Percentiles rank a stretch among this genome's conserved stretches.
Conservation (phyloP, 2,113 vertebrate genomes). For the Parus major region DNA sequence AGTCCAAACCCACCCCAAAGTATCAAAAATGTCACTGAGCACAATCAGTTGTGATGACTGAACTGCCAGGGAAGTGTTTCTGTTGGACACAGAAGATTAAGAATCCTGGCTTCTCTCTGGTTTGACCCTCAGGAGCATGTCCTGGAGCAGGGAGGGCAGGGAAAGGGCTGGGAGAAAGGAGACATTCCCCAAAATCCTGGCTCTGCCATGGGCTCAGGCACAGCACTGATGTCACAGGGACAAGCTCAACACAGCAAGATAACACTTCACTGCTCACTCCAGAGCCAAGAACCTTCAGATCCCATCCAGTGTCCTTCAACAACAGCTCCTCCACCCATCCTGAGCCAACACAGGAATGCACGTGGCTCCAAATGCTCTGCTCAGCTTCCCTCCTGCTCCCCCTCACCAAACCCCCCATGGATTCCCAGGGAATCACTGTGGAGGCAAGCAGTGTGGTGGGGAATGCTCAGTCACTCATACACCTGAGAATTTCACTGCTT, state of each 20-base stretch:
- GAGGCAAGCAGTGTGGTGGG: background rate
- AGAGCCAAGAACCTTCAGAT: background rate
- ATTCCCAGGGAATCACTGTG: background rate
- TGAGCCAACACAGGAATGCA: fast-evolving
- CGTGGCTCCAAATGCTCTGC: background rate
- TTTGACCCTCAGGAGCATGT: background rate
- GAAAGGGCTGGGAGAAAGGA: background rate
- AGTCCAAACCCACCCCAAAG: background rate
- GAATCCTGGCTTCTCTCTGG: fast-evolving
- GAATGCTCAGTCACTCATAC: background rate
- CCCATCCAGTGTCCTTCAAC: background rate
- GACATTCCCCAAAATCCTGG: background rate
- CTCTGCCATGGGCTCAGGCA: background rate
- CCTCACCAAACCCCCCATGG: background rate
- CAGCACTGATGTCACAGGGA: background rate
- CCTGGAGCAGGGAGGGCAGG: background rate
- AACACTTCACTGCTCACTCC: background rate
- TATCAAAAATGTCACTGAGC: background rate
- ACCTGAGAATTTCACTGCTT: background rate
- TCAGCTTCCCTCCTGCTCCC: background rate
- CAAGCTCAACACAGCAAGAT: background rate
- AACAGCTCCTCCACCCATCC: background rate
- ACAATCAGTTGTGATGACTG: background rate
- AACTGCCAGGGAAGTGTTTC: background rate
- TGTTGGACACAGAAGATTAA: background rate